These are phyloP conservation scores for Atethmia centrago DNA, from an alignment of 2,888 invertebrate species.

Conservation along the genomic window DNA sequence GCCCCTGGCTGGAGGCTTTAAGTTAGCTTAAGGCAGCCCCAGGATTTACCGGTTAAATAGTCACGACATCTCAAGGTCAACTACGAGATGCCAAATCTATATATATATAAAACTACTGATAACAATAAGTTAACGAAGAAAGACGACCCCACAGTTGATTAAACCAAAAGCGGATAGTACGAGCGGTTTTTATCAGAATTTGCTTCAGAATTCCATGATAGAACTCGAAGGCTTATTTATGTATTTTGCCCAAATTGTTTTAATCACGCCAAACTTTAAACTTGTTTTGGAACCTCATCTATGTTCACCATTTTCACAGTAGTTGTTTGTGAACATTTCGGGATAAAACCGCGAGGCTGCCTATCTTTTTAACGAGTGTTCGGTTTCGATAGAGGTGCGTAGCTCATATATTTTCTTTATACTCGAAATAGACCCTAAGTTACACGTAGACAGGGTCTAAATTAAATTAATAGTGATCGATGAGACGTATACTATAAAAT, in stretches of 20 bases:
- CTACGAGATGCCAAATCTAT: too few relatives aligned
- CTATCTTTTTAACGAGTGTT: slow-evolving; percentile 70
- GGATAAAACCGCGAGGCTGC: slow-evolving; percentile 69
- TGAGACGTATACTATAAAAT: slow-evolving; percentile 56
- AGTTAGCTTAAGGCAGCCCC: too few relatives aligned
- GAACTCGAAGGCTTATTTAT: slow-evolving; percentile 15
- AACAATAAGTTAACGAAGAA: slow-evolving; percentile 20
- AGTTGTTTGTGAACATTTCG: slow-evolving; percentile 51
- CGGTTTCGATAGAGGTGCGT: slow-evolving; percentile 40
- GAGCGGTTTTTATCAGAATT: slow-evolving; percentile 33
- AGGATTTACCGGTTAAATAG: too few relatives aligned
- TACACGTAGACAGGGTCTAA: slow-evolving; percentile 39
- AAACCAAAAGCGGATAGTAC: slow-evolving; percentile 7
- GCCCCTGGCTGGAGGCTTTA: too few relatives aligned
- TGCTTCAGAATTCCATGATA: slow-evolving; percentile 16
- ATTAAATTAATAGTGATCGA: slow-evolving; percentile 62
- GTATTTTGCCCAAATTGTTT: slow-evolving; percentile 49
- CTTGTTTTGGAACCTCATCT: slow-evolving; percentile 58
- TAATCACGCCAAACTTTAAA: slow-evolving; percentile 52
- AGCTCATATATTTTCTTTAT: slow-evolving; percentile 49
- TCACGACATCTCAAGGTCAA: too few relatives aligned
- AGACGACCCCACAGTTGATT: not conserved
- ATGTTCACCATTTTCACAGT: slow-evolving; percentile 55
- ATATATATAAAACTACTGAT: slow-evolving; percentile 19
- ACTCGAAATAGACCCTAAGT: slow-evolving; percentile 31